Evolutionary conservation across 92 coral and sea anemone species (phyloP).

Genomic region (Porites rus): DNA sequence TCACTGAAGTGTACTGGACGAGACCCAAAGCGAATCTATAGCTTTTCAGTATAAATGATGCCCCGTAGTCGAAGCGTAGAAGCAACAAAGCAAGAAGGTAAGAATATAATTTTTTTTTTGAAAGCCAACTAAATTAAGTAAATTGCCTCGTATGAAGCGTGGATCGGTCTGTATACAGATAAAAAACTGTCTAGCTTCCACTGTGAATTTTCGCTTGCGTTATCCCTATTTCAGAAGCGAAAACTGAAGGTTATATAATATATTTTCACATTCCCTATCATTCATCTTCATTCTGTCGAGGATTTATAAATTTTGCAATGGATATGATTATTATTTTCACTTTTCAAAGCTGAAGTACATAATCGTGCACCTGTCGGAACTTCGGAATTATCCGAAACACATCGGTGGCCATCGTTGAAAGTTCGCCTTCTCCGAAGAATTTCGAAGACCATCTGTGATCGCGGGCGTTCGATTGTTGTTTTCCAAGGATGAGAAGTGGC

Average conservation of each 20-base stretch:
- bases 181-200: too few relatives aligned
- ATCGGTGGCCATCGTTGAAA: background rate
- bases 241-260: background rate
- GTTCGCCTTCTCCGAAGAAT: background rate
- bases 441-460: constrained; percentile 11
- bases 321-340: too few relatives aligned
- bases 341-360: background rate
- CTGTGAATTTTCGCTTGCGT: background rate
- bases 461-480: constrained; percentile 11
- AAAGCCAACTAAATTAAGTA: too few relatives aligned
- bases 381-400: background rate
- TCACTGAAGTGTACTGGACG: background rate
- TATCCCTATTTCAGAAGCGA: background rate
- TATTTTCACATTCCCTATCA: background rate
- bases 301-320: background rate
- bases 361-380: constrained; percentile 5
- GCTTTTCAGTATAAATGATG: background rate
- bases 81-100: constrained; percentile 28
- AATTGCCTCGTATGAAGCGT: too few relatives aligned
- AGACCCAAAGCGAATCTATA: background rate
- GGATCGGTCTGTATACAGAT: too few relatives aligned
- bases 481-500: background rate
- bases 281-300: background rate
- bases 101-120: background rate
- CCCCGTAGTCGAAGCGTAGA: constrained; percentile 7